Evolutionary conservation across 2,113 vertebrate genomes (phyloP).

Genomic region (Misgurnus anguillicaudatus): DNA sequence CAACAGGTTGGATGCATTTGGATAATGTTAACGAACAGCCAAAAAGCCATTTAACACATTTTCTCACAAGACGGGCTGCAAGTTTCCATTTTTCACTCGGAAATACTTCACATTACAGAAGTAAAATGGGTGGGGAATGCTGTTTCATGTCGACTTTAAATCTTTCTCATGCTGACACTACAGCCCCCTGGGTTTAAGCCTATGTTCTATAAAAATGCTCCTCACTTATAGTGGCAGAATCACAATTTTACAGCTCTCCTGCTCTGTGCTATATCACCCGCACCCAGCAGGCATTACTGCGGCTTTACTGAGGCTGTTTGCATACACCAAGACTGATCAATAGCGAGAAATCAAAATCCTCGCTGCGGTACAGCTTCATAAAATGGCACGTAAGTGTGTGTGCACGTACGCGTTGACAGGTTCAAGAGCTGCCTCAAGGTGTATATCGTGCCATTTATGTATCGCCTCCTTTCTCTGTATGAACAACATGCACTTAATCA

Average conservation of each 20-base stretch:
- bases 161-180: background rate
- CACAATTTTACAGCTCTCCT: constrained; percentile 28
- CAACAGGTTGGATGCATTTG: too few species aligned
- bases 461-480: constrained; percentile 9
- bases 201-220: constrained; percentile 8
- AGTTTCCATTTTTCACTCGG: background rate
- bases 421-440: background rate
- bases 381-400: constrained; percentile 23
- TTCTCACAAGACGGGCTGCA: background rate
- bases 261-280: constrained; percentile 25
- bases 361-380: constrained; percentile 35
- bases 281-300: constrained; percentile 6
- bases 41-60: background rate
- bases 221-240: background rate
- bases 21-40: background rate
- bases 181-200: constrained; percentile 10
- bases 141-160: constrained; percentile 13
- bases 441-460: background rate
- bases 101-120: background rate
- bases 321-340: constrained; percentile 43
- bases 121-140: constrained; percentile 1
- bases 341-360: constrained; percentile 30
- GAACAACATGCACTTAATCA: constrained; percentile 49
- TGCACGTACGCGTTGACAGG: background rate
- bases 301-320: constrained; percentile 40